Conservation (phyloP, 2,888 invertebrate genomes). For the Cetonia aurata region DNA sequence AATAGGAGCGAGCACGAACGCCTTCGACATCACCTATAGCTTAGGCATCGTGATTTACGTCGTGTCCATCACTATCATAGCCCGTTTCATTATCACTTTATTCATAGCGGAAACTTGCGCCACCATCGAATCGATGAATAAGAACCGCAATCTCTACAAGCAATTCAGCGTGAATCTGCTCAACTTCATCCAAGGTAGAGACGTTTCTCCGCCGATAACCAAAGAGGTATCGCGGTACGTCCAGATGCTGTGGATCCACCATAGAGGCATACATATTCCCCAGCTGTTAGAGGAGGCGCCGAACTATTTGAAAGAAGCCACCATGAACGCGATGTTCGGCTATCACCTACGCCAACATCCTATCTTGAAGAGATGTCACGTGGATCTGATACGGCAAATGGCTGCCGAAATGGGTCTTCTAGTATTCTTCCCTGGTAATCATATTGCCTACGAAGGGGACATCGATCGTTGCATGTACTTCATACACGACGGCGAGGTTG, state of each 20-base stretch:
- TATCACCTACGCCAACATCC: conserved; percentile 48
- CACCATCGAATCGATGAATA: conserved; percentile 41
- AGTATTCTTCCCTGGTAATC: conserved; percentile 50
- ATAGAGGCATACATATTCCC: conserved; percentile 47
- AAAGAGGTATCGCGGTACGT: conserved; percentile 43
- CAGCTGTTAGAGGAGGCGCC: conserved; percentile 47
- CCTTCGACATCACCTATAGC: conserved; percentile 15
- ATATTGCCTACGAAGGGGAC: conserved; percentile 50
- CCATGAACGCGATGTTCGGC: conserved; percentile 51
- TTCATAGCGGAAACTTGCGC: conserved; percentile 44
- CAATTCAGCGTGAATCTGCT: conserved; percentile 33
- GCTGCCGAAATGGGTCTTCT: conserved; percentile 45
- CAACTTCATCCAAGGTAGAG: conserved; percentile 33
- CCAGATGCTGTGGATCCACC: conserved; percentile 45
- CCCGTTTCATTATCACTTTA: conserved; percentile 40
- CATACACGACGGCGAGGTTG: conserved; percentile 50
- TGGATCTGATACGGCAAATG: conserved; percentile 51
- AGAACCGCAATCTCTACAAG: conserved; percentile 27
- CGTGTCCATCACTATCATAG: conserved; percentile 32
- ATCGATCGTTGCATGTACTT: conserved; percentile 53
- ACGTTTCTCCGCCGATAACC: conserved; percentile 30
- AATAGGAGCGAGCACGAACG: conserved; percentile 22
- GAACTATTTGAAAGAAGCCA: conserved; percentile 49
- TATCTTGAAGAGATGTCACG: conserved; percentile 47
- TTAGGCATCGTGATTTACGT: conserved; percentile 23